Base-by-base conservation (phyloP, 2,797 vertebrate genomes). In the Cuniculus paca region DNA sequence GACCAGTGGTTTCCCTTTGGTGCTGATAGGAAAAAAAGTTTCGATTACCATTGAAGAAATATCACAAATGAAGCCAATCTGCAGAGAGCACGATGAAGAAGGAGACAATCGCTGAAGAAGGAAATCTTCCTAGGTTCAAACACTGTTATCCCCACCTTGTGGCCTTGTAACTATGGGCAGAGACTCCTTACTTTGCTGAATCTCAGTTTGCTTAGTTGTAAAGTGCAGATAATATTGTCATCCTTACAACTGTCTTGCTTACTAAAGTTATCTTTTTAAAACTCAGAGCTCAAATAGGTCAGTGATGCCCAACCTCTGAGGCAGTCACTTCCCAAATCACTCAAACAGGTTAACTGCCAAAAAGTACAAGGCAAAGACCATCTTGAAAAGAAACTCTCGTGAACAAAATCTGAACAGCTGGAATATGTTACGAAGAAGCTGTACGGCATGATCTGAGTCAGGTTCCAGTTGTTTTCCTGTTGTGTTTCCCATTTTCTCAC, bases 261-360 rank as follows among this genome's bases (percentile, higher is more conserved):
- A 13, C 24, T 11, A 16, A 86, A 70, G n/a, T 36, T 83, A 34
- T 58, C 70, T 26, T 77, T 92, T 89, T 65, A 94, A 77, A 95
- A 75, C 50, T 86, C n/a, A 80, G 75, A 86, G 54, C 80, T 82
- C 34, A 22, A 36, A 34, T 17, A 6, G 19, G 22, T 78, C 42
- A 39, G 24, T 26, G 39, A 42, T 39, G 2, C 54, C 50, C 45
- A 60, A 20, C 4, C 42, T 12, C 2, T 79, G 70, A 60, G 34
- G 50, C 28, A 74, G 60, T 65, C 56, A n/a, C 26, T 31, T 13
- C 56, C 50, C 88, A 78, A 82, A 11, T 74, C 81, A 52, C 6
- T 75, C 20, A 14, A 19, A 13, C 4, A 81, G 52, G 50, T 34
- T 26, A 79, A 20, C 36, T n/a, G 31, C 39, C 88, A 22, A 45